Base-by-base conservation (phyloP, 53 echinoderm and acorn worm genomes). In the Henricia sp. region DNA sequence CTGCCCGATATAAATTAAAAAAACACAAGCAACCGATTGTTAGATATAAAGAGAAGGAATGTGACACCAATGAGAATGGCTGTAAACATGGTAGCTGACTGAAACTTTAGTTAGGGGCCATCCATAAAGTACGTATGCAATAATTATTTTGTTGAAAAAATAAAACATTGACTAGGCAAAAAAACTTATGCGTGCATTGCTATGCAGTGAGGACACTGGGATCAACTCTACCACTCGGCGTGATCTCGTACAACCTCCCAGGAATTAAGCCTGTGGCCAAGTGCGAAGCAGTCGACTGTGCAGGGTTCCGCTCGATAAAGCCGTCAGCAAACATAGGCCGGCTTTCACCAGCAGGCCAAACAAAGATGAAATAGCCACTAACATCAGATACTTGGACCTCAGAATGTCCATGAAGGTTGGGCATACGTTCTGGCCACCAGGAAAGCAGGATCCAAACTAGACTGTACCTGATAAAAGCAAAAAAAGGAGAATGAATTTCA, bases 391-490 rank as follows among this genome's bases (percentile, higher is more conserved):
- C 37, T 86, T 64, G 1, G 71, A 82, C 88, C 88, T 83, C 0
- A 88, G 57, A 23, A 88, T 64, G 48, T 46, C 50, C 52, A 88
- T 73, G 5, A 60, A 46, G 50, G 60, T 83, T 64, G 71, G 82
- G 32, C 51, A 34, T 19, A 88, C 83, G 60, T 72, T 56, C 70
- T 82, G 83, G 58, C 71, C 3, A 88, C 72, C 1, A 65, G 86
- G 6, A 67, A 75, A 75, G n/a, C n/a, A n/a, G n/a, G n/a, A n/a
- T n/a, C n/a, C n/a, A n/a, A n/a, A n/a, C n/a, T n/a, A n/a, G n/a
- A n/a, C n/a, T n/a, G n/a, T n/a, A n/a, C n/a, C n/a, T n/a, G n/a
- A n/a, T n/a, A n/a, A n/a, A n/a, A n/a, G n/a, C n/a, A n/a, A n/a
- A n/a, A n/a, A n/a, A n/a, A n/a, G n/a, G n/a, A n/a, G n/a, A n/a